Conservation (phyloP, 2,797 vertebrate species). For the Mionectes olivaceus region DNA sequence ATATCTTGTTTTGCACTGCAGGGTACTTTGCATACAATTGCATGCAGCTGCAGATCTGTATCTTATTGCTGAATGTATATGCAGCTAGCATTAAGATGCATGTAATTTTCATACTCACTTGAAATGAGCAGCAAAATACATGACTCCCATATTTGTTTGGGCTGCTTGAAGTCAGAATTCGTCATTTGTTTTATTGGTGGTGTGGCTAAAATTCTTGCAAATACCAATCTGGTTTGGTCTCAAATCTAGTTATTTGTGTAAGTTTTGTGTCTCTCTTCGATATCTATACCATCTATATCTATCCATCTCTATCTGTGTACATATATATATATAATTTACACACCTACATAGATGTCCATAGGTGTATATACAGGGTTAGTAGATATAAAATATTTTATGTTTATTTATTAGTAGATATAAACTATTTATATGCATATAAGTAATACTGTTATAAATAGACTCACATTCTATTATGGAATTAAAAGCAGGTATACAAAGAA, state of each 20-base stretch:
- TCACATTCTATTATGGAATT: neutral
- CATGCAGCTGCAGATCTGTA: neutral
- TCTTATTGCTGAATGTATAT: neutral
- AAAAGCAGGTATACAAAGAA: neutral
- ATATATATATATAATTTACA: neutral
- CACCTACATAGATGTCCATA: rapidly evolving
- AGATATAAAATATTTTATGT: too few relatives aligned
- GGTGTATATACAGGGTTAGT: too few relatives aligned
- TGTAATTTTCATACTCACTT: neutral
- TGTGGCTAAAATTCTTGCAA: neutral
- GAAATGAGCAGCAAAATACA: neutral
- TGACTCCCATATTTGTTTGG: neutral
- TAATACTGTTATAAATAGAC: too few relatives aligned
- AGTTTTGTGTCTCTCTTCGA: neutral
- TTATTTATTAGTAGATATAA: neutral
- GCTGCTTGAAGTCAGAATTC: neutral
- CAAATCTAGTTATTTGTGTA: neutral
- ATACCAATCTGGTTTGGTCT: neutral
- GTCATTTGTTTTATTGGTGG: neutral
- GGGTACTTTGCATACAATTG: neutral
- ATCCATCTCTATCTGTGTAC: too few relatives aligned
- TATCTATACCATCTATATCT: too few relatives aligned
- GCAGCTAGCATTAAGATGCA: neutral
- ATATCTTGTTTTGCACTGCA: neutral
- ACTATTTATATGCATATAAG: neutral